Conservation (phyloP, 2,113 vertebrate genomes). For the Gopherus flavomarginatus region DNA sequence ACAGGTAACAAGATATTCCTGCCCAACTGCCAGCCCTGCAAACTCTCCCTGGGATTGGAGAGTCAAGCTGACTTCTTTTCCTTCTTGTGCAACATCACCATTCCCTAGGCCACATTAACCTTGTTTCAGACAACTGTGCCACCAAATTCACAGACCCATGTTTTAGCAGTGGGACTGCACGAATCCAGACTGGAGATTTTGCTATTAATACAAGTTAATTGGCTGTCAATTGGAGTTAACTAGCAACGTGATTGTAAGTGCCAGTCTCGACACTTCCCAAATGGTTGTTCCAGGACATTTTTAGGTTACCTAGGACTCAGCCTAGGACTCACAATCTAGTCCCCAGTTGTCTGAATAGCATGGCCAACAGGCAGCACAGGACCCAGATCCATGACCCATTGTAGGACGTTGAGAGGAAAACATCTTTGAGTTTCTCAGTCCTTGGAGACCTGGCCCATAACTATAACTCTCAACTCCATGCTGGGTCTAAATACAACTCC, state of each 20-base stretch:
- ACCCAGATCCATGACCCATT: not conserved
- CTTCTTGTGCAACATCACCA: not conserved
- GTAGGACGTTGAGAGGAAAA: not conserved
- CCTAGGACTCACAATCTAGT: not conserved
- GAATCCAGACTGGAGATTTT: not conserved
- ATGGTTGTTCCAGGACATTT: not conserved
- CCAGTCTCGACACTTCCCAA: not conserved
- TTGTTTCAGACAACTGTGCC: not conserved
- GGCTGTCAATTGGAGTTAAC: accelerated
- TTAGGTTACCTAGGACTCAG: not conserved
- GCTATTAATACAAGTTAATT: not conserved
- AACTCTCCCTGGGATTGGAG: not conserved
- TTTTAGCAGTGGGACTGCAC: not conserved
- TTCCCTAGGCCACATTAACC: not conserved
- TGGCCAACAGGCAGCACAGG: not conserved
- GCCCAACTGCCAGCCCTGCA: not conserved
- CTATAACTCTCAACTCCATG: not conserved
- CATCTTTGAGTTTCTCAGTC: not conserved
- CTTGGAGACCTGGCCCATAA: not conserved
- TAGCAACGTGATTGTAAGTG: not conserved
- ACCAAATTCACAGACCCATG: not conserved
- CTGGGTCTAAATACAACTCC: not conserved
- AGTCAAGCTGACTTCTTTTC: not conserved
- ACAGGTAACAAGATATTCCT: not conserved
- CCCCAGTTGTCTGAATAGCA: not conserved